Evolutionary conservation across 2,797 vertebrate species (phyloP).

Genomic region (Sebastes hubbsi): DNA sequence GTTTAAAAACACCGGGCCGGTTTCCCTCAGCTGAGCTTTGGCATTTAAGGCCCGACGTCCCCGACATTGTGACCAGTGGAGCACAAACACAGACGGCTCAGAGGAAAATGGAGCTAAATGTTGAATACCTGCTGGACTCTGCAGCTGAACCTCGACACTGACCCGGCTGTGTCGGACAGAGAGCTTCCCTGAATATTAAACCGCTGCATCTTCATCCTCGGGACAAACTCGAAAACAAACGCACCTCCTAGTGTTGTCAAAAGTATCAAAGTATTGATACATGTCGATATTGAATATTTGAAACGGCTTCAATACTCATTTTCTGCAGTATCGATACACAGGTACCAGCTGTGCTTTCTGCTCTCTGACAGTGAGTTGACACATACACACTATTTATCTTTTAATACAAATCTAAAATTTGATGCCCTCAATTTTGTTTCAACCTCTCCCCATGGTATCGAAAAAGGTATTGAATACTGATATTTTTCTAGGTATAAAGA

Average conservation of each 20-base stretch:
- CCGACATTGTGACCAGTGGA: constrained; percentile 39
- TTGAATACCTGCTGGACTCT: constrained; percentile 50
- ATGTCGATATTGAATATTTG: too few species aligned
- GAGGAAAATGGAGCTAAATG: constrained; percentile 46
- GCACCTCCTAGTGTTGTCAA: background rate
- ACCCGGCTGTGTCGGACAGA: constrained; percentile 21
- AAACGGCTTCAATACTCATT: too few species aligned
- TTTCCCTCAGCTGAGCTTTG: constrained; percentile 21
- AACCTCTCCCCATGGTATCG: too few species aligned
- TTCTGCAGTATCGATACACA: too few species aligned
- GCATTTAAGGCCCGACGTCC: constrained; percentile 46
- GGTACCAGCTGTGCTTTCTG: too few species aligned
- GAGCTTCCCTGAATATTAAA: constrained; percentile 25
- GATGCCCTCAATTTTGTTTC: too few species aligned
- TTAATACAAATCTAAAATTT: too few species aligned
- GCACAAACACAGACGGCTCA: constrained; percentile 37
- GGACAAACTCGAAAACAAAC: background rate
- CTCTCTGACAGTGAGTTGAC: too few species aligned
- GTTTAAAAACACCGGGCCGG: constrained; percentile 25
- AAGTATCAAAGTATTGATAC: too few species aligned
- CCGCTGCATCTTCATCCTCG: background rate
- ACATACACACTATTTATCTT: too few species aligned
- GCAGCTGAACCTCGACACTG: constrained; percentile 35
- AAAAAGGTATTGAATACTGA: too few species aligned
- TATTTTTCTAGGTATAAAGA: too few species aligned